phyloP scores from a whole-genome alignment of 2,888 invertebrate genomes.

The Dasypolia templi region DNA sequence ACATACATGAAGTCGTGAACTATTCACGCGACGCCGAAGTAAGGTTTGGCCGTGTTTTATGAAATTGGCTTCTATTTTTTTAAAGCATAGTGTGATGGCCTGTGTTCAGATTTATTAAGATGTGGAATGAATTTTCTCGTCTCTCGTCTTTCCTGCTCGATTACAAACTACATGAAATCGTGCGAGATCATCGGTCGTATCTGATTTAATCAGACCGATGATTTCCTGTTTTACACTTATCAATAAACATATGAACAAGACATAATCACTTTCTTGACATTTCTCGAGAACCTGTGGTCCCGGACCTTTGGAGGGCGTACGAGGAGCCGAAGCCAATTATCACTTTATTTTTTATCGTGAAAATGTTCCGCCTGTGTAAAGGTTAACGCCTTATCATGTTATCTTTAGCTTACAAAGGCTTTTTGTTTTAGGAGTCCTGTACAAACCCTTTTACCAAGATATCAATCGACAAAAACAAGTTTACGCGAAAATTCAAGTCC shows the following conservation, averaged over 20 bases:
- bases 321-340: too few species aligned
- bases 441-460: conserved; percentile 30
- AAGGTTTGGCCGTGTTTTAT: background rate
- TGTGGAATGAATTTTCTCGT: background rate
- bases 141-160: background rate
- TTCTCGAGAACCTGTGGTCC: too few species aligned
- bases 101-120: background rate
- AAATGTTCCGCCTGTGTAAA: conserved; percentile 33
- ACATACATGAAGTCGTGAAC: conserved; percentile 48
- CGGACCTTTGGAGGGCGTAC: too few species aligned
- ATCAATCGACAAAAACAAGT: conserved; percentile 40
- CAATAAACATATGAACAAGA: conserved; percentile 30
- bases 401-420: conserved; percentile 31
- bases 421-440: conserved; percentile 36
- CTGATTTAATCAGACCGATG: background rate
- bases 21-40: conserved; percentile 26
- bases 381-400: conserved; percentile 51
- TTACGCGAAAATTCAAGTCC: conserved; percentile 35
- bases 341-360: conserved; percentile 43
- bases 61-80: background rate
- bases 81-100: too few species aligned
- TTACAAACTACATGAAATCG: background rate
- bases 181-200: background rate
- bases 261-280: too few species aligned
- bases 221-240: conserved; percentile 24